phyloP scores from a whole-genome alignment of 2,113 vertebrate species.

The Muntiacus muntjak region DNA sequence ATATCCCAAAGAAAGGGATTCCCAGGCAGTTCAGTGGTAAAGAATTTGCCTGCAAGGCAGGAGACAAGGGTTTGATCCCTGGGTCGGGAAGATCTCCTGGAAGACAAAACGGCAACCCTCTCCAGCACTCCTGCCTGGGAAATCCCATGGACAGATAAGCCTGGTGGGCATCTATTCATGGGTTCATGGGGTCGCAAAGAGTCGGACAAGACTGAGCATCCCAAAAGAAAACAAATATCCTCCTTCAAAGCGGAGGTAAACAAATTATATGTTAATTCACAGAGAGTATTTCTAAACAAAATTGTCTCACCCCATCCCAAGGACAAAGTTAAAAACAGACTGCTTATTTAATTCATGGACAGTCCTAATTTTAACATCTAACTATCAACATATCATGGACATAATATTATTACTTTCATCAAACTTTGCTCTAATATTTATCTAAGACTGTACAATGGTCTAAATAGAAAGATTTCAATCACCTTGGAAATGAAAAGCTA shows the following conservation, averaged over 20 bases:
- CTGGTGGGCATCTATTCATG: not conserved
- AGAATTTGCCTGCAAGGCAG: not conserved
- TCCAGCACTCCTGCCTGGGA: not conserved
- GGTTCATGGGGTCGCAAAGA: not conserved
- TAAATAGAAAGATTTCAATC: not conserved
- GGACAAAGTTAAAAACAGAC: not conserved
- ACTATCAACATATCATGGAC: not conserved
- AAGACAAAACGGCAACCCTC: not conserved
- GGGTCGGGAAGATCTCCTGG: not conserved
- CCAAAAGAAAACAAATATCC: not conserved
- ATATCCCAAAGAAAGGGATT: not conserved
- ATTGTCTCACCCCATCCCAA: not conserved
- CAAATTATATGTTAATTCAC: not conserved
- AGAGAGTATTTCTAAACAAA: constrained; percentile 1
- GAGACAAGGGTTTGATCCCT: not conserved
- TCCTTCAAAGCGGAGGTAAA: not conserved
- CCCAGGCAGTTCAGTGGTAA: not conserved
- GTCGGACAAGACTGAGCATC: not conserved
- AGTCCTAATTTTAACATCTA: not conserved
- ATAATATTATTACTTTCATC: not conserved
- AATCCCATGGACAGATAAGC: not conserved
- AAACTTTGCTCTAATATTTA: constrained; percentile 2
- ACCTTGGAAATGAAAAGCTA: not conserved
- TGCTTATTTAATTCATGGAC: not conserved
- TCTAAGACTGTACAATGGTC: not conserved